These are phyloP conservation scores for Galaxias olidus DNA, from an alignment of 2,797 vertebrate genomes.

Conservation along the genomic window DNA sequence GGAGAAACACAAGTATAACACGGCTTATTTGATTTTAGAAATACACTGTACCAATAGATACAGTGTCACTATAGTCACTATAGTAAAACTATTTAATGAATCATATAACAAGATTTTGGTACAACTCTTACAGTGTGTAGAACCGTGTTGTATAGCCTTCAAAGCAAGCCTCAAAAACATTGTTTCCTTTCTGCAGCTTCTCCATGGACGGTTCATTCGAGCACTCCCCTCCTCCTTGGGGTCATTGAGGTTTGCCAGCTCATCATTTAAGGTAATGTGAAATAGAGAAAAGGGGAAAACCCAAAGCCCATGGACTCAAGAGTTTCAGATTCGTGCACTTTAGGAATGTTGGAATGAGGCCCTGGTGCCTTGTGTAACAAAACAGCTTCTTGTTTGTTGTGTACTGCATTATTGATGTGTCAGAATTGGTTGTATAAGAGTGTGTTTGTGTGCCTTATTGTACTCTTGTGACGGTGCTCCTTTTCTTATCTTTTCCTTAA, in stretches of 20 bases:
- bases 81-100: background rate
- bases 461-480: conserved; percentile 11
- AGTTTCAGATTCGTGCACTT: background rate
- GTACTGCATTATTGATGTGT: background rate
- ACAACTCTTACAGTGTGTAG: no score
- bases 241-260: conserved; percentile 66
- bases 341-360: background rate
- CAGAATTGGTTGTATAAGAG: no score
- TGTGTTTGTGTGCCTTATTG: conserved; percentile 6
- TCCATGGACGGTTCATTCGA: conserved; percentile 62
- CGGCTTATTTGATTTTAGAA: background rate
- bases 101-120: background rate
- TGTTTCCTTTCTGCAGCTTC: conserved; percentile 55
- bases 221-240: conserved; percentile 53
- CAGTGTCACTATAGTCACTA: background rate
- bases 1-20: no score
- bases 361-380: no score
- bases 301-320: background rate
- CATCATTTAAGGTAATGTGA: conserved; percentile 75
- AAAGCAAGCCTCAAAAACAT: no score
- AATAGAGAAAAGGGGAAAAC: background rate
- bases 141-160: no score
- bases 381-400: no score
- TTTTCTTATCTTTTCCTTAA: conserved; percentile 16
- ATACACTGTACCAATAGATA: background rate